Evolutionary conservation across 2,797 vertebrate species (phyloP), one percentile per base, ranked within the genome.

Genomic region (Tokudaia tokunoshimensis): DNA sequence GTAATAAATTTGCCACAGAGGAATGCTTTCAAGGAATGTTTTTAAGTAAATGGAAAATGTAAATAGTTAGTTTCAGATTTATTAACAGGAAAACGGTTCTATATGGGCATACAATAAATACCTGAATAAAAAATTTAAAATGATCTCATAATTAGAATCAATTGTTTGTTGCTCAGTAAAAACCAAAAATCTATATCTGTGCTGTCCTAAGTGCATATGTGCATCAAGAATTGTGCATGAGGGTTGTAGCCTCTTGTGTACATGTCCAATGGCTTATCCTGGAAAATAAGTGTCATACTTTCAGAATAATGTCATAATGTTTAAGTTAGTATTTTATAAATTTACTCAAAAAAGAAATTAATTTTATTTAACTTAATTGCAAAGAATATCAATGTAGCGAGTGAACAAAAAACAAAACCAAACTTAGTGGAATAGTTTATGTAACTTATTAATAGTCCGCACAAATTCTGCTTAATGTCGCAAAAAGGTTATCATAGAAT

Each of bases 41-140:
- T 20, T n/a, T 9, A 72, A n/a, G n/a, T 67, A 14, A 85, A 88
- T 94, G 81, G 86, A 88, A 97, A 97, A 65, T 80, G 63, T 91
- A 94, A 57, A 95, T 93, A 65, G 88, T 88, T 96, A 83, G 5
- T 89, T 98, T 92, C 87, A 85, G 22, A 80, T 31, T 78, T 76
- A 2, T 85, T 94, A 97, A 97, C 47, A 91, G 10, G 95, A 97
- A 98, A 61, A 65, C 20, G 37, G 82, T 98, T 96, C 74, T 79
- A 83, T 82, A 89, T 97, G 89, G 82, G 91, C 94, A 98, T 98
- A 72, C 81, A 98, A 80, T 92, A 84, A 78, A 92, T 97, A 92
- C 47, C 17, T 80, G 50, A 90, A 87, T 63, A 97, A 97, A 98
- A 75, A 57, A 34, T 88, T 75, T 57, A 95, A 97, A 96, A 52